phyloP scores from a whole-genome alignment of 2,113 vertebrate genomes.

The Lutjanus erythropterus region DNA sequence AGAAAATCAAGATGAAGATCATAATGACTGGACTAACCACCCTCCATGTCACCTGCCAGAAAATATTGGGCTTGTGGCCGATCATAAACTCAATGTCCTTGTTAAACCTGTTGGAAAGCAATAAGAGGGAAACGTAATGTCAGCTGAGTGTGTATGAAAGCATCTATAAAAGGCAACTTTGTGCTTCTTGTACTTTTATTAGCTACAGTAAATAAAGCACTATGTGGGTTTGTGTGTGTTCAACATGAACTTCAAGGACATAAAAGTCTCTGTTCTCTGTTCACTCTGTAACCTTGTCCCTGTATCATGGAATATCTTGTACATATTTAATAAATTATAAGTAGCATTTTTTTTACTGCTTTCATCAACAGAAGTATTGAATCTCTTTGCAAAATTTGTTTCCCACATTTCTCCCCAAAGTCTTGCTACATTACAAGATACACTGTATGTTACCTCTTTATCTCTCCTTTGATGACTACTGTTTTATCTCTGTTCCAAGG shows the following conservation, averaged over 20 bases:
- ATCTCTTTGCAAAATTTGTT: not conserved
- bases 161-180: conserved; percentile 33
- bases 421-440: conserved; percentile 14
- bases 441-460: conserved; percentile 38
- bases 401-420: not conserved
- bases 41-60: conserved; percentile 96
- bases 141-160: conserved; percentile 16
- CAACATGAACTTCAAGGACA: not conserved
- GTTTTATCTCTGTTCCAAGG: conserved; percentile 39
- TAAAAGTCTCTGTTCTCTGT: not conserved
- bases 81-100: conserved; percentile 95
- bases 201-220: conserved; percentile 29
- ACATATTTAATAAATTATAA: not conserved
- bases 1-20: conserved; percentile 92
- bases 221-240: conserved; percentile 64
- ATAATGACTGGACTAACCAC: conserved; percentile 93
- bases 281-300: not conserved
- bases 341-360: not conserved
- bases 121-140: conserved; percentile 14
- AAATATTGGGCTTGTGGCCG: conserved; percentile 96
- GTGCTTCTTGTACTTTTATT: conserved; percentile 37
- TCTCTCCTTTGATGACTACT: not conserved
- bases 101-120: conserved; percentile 89
- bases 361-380: not conserved
- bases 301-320: not conserved